Evolutionary conservation across 2,797 vertebrate species (phyloP), one percentile per base, ranked within the genome.

Genomic region (Chelon auratus): DNA sequence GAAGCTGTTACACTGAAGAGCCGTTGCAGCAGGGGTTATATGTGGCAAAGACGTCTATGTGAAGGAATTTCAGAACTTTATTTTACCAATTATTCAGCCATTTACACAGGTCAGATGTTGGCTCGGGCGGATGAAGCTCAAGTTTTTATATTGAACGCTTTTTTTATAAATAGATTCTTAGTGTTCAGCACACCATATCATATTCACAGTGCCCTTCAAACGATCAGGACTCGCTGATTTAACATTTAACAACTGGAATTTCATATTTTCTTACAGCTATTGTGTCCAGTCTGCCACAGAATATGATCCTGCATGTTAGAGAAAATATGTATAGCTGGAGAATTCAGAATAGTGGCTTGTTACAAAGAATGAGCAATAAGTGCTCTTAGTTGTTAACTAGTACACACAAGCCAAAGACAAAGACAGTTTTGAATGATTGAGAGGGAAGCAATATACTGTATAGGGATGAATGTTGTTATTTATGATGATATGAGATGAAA

Each of bases 151-250:
- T 47, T 24, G 50, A 22, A 10, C 54, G 69, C n/a, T 57, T 51
- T 59, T 78, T 59, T 78, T 86, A 82, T 77, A 76, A 80, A 82
- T 81, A 85, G 77, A 82, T 58, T 78, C n/a, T 75, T 10, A 9
- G 10, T 48, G 55, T 68, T 80, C 65, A 51, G 68, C 58, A 67
- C 30, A 40, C 15, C 24, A 2, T 40, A 68, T 67, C 53, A 36
- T 66, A 73, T 72, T 30, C 70, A 52, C 65, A 9, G 36, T 20
- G 68, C 18, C 62, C 71, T 79, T 79, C 61, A 75, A 56, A 80
- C 56, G 58, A 80, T 62, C 43, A 65, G 30, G 15, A 52, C 30
- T 47, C 24, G 18, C 47, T 11, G 24, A 61, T 70, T 76, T 17
- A 62, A 36, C 62, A 8, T 48, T 20, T 56, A 51, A 63, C 55